phyloP scores from a whole-genome alignment of 2,888 invertebrate species.

The Lasioglossum morio region DNA sequence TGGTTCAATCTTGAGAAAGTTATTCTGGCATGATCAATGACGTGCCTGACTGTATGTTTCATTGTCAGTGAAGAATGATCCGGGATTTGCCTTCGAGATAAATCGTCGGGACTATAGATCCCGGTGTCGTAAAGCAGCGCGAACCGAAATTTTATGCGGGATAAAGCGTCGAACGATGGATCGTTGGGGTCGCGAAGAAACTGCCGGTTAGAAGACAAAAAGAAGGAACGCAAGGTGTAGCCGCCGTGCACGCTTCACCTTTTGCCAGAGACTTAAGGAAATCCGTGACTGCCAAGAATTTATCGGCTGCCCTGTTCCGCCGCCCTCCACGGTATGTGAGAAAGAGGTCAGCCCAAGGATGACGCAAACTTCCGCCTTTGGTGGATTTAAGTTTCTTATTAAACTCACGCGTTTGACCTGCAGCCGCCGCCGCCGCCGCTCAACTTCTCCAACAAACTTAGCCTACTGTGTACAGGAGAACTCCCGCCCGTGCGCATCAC shows the following conservation, averaged over 20 bases:
- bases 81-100: not conserved
- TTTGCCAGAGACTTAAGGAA: constrained; percentile 12
- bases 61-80: not conserved
- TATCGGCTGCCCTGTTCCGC: constrained; percentile 19
- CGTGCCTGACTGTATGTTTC: not conserved
- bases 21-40: not conserved
- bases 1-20: not conserved
- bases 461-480: constrained; percentile 17
- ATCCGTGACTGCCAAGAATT: constrained; percentile 36
- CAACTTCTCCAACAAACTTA: constrained; percentile 44
- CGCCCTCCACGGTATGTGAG: not conserved
- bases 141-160: not conserved
- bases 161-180: not conserved
- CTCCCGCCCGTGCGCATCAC: not conserved
- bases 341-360: constrained; percentile 40
- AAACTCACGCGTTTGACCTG: constrained; percentile 52
- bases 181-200: not conserved
- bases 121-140: not conserved
- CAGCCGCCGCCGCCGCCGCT: not conserved
- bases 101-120: not conserved
- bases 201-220: not conserved
- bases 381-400: constrained; percentile 61
- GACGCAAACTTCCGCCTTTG: constrained; percentile 44
- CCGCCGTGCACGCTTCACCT: not conserved
- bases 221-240: not conserved